phyloP scores from a whole-genome alignment of 2,797 vertebrate species.

The Pampus argenteus region DNA sequence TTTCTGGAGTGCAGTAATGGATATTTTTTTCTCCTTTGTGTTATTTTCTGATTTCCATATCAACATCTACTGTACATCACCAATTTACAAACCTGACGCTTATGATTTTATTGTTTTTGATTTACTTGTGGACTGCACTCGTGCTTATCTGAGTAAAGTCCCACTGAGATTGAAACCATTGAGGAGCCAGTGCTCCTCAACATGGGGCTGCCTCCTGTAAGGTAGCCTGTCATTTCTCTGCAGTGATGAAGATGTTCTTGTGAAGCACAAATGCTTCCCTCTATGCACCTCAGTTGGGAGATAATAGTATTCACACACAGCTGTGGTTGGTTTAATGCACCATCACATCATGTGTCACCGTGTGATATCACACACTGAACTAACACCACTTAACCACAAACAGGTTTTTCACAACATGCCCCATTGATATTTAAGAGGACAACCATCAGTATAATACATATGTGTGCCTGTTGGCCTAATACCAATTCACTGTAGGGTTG shows the following conservation, averaged over 20 bases:
- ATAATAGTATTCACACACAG: slow-evolving; percentile 75
- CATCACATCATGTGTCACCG: slow-evolving; percentile 67
- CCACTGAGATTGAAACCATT: slow-evolving; percentile 55
- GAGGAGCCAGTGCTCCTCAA: slow-evolving; percentile 60
- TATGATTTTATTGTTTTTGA: slow-evolving; percentile 61
- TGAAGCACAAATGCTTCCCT: slow-evolving; percentile 76
- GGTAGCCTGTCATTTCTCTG: slow-evolving; percentile 74
- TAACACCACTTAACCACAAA: slow-evolving; percentile 59
- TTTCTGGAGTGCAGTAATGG: slow-evolving; percentile 63
- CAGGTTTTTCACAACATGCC: slow-evolving; percentile 53
- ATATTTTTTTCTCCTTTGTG: slow-evolving; percentile 12
- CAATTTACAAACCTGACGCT: slow-evolving; percentile 54
- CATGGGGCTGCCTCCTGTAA: slow-evolving; percentile 67
- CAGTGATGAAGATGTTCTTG: slow-evolving; percentile 79
- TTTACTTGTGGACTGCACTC: slow-evolving; percentile 45
- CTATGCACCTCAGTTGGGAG: slow-evolving; percentile 70
- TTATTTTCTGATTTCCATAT: slow-evolving; percentile 49
- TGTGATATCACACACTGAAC: slow-evolving; percentile 62
- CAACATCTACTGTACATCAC: slow-evolving; percentile 36
- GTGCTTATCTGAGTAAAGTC: slow-evolving; percentile 59
- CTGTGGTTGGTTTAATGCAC: slow-evolving; percentile 68
- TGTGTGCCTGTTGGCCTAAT: slow-evolving; percentile 55
- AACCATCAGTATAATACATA: slow-evolving; percentile 39
- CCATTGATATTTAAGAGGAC: slow-evolving; percentile 65
- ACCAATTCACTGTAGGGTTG: slow-evolving; percentile 68